Evolutionary conservation across 2,797 vertebrate genomes (phyloP).

Genomic region (Brachyalestes nurse): DNA sequence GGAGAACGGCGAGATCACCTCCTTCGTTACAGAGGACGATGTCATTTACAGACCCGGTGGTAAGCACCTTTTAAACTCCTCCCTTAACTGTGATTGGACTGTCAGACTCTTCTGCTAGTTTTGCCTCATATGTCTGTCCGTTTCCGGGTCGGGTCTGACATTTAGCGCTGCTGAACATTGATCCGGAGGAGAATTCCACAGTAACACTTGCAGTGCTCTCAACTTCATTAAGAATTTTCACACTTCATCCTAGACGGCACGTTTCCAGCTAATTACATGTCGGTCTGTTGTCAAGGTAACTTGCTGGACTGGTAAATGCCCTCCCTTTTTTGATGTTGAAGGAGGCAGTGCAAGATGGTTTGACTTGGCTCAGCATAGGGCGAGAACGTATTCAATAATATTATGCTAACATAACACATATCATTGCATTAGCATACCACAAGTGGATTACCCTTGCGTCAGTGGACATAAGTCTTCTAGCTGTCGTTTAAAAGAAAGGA

Average conservation of each 20-base stretch:
- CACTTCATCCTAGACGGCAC: slow-evolving; percentile 21
- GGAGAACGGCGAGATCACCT: slow-evolving; percentile 95
- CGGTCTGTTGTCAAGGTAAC: slow-evolving; percentile 18
- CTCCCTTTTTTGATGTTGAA: background rate
- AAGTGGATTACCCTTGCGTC: slow-evolving; percentile 3
- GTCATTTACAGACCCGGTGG: slow-evolving; percentile 96
- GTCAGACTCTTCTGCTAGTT: background rate
- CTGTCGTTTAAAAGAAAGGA: slow-evolving; percentile 18
- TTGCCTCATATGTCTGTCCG: background rate
- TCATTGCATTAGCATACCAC: slow-evolving; percentile 23
- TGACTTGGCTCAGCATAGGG: background rate
- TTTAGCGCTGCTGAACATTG: background rate
- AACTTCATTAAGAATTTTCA: slow-evolving; percentile 25
- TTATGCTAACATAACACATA: slow-evolving; percentile 40
- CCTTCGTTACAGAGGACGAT: slow-evolving; percentile 96
- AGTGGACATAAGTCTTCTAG: slow-evolving; percentile 8
- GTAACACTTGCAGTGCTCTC: slow-evolving; percentile 1
- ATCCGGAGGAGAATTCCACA: slow-evolving; percentile 5
- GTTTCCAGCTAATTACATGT: slow-evolving; percentile 20
- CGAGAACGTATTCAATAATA: slow-evolving; percentile 21
- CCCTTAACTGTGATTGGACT: background rate
- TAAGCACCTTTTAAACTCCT: slow-evolving; percentile 67
- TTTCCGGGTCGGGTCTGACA: background rate
- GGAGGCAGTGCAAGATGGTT: background rate
- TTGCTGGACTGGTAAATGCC: background rate